Evolutionary conservation across 2,888 invertebrate genomes (phyloP).

Genomic region (Muschampia plurimacula): DNA sequence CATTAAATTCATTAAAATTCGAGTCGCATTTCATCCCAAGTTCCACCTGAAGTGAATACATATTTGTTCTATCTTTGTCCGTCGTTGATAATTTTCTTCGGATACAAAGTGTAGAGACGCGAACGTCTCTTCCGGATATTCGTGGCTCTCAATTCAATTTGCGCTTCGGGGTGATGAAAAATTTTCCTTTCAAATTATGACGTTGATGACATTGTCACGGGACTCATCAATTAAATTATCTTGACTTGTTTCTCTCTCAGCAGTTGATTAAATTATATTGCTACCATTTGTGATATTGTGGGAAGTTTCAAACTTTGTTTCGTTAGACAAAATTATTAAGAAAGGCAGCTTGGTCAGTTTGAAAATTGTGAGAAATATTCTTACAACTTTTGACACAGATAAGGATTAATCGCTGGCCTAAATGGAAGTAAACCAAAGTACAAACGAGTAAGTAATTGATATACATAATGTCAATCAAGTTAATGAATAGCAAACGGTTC

Average conservation of each 20-base stretch:
- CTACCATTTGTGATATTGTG: conserved; percentile 13
- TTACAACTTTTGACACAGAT: conserved; percentile 43
- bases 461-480: neutral
- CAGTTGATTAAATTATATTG: conserved; percentile 23
- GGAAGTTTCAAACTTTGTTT: conserved; percentile 11
- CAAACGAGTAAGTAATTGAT: conserved; percentile 13
- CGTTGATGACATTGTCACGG: conserved; percentile 74
- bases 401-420: conserved; percentile 45
- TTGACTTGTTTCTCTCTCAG: conserved; percentile 37
- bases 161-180: conserved; percentile 73
- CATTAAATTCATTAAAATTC: conserved; percentile 15
- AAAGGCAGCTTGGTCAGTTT: conserved; percentile 8
- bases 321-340: neutral
- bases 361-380: conserved; percentile 36
- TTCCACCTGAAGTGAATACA: conserved; percentile 51
- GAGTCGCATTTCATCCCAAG: conserved; percentile 20
- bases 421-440: conserved; percentile 38
- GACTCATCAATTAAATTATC: conserved; percentile 75
- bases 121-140: conserved; percentile 51
- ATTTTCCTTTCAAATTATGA: conserved; percentile 77
- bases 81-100: conserved; percentile 6
- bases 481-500: neutral
- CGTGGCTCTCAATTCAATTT: conserved; percentile 75
- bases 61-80: conserved; percentile 41
- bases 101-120: conserved; percentile 37